A percentile compares a stretch with the other conserved stretches of the same genome.
These are phyloP conservation scores for Plecturocebus donacophilus DNA, from an alignment of 2,113 vertebrate genomes.

Conservation along the genomic window DNA sequence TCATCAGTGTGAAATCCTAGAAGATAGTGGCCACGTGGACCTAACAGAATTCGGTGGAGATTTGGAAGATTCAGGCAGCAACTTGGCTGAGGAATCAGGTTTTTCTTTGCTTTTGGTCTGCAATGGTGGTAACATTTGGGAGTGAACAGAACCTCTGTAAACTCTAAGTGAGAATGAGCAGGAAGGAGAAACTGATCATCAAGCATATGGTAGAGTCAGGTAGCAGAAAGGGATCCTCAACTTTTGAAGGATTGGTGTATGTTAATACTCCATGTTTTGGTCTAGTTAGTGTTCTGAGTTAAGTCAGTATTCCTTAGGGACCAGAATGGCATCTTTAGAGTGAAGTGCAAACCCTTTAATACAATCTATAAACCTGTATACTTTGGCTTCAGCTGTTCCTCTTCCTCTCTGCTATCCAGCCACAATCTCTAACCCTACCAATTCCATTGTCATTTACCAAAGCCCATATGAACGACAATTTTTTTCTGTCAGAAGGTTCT, in stretches of 20 bases:
- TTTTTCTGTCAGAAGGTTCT: not conserved
- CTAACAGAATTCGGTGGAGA: not conserved
- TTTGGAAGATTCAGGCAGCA: not conserved
- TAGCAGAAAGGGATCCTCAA: not conserved
- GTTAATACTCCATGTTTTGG: not conserved
- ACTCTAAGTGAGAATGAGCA: no score
- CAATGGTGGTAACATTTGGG: not conserved
- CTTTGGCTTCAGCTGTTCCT: not conserved
- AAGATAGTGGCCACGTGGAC: not conserved
- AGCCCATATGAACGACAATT: not conserved
- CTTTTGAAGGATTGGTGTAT: not conserved
- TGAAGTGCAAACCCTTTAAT: not conserved
- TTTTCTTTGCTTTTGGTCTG: not conserved
- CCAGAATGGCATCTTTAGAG: not conserved
- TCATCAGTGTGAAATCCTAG: not conserved
- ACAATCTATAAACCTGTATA: not conserved
- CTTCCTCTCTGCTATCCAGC: not conserved
- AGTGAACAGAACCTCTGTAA: not conserved
- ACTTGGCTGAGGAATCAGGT: not conserved
- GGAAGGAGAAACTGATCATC: not conserved
- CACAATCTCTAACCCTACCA: not conserved
- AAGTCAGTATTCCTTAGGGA: not conserved
- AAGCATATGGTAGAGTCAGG: rapidly evolving
- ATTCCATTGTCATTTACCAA: not conserved
- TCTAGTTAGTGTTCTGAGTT: not conserved